Conservation (phyloP, 2,888 invertebrate species). For the Drosophila emarginata region DNA sequence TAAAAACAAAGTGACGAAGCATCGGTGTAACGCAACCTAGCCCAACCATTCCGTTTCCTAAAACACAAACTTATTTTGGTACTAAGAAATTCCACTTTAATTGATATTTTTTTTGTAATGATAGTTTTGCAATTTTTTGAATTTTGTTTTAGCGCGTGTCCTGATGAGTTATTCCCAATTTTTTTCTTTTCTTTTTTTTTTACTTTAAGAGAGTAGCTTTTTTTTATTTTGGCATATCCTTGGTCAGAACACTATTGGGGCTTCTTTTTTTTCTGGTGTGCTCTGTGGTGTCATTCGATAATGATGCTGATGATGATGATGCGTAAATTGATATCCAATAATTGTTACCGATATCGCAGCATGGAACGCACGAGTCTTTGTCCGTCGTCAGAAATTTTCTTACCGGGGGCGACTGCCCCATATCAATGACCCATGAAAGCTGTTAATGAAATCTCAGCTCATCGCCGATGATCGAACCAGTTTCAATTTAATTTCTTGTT, state of each 20-base stretch:
- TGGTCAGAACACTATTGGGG: constrained; percentile 57
- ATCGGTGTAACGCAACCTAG: too few species aligned
- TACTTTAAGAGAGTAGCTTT: too few species aligned
- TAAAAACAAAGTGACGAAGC: too few species aligned
- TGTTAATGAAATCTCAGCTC: constrained; percentile 45
- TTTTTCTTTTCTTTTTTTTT: background rate
- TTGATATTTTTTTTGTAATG: too few species aligned
- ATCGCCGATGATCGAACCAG: constrained; percentile 23
- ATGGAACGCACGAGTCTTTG: constrained; percentile 62
- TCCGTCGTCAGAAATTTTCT: constrained; percentile 19
- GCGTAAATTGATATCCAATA: constrained; percentile 64
- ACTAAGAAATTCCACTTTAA: too few species aligned
- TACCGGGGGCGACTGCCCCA: background rate
- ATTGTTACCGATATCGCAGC: constrained; percentile 68
- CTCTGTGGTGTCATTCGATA: constrained; percentile 7
- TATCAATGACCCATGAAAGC: constrained; percentile 57
- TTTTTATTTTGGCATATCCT: constrained; percentile 29
- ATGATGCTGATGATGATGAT: constrained; percentile 21
- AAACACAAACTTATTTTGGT: too few species aligned
- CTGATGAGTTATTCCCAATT: background rate
- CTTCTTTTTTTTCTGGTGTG: constrained; percentile 39
- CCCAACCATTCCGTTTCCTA: too few species aligned
- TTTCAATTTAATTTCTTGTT: constrained; percentile 6
- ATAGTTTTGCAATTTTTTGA: too few species aligned
- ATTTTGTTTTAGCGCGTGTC: too few species aligned